Evolutionary conservation across 2,888 invertebrate genomes (phyloP), one percentile per base, ranked within the genome.

Genomic region (Amblyjoppa fuscipennis): DNA sequence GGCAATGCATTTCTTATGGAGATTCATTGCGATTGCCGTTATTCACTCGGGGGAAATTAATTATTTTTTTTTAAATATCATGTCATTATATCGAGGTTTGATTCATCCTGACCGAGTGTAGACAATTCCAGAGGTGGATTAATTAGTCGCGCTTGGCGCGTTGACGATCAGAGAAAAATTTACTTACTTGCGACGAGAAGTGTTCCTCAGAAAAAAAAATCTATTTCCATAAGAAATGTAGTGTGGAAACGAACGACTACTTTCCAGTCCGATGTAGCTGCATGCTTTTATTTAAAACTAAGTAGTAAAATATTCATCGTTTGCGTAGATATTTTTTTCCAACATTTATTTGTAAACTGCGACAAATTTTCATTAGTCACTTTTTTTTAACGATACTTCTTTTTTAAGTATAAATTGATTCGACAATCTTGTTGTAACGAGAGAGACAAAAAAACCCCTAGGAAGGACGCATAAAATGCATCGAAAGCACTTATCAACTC

Each of bases 1-100:
- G 91, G 91, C 92, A 92, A 93, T 93, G 93, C 93, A 93, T 93
- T 93, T 93, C 93, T 93, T 93, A 93, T 93, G 93, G 93, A 92
- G 84, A 87, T 83, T 81, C 87, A 88, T 88, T 89, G 89, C 89
- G 83, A 87, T 90, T 91, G 91, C 92, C 91, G 89, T 90, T 90
- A 88, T 80, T 79, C 79, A 56, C 51, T 69, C 70, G 68, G 53
- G 77, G 45, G 71, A 84, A 69, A 11, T 41, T 34, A 59, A 68
- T 70, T 61, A 20, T 56, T 61, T 34, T 73, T 69, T 34, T 70
- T 69, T 56, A 56, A 20, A 38, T 74, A 81, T 16, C 7, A 64
- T 64, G 20, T 25, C 53, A 81, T 81, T 61, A 59, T n/a, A 1
- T 13, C 56, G 53, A 6, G 13, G 66, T 73, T 20, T 31, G 41